These are phyloP conservation scores for Aplocera efformata DNA, from an alignment of 2,888 invertebrate species.

Conservation along the genomic window DNA sequence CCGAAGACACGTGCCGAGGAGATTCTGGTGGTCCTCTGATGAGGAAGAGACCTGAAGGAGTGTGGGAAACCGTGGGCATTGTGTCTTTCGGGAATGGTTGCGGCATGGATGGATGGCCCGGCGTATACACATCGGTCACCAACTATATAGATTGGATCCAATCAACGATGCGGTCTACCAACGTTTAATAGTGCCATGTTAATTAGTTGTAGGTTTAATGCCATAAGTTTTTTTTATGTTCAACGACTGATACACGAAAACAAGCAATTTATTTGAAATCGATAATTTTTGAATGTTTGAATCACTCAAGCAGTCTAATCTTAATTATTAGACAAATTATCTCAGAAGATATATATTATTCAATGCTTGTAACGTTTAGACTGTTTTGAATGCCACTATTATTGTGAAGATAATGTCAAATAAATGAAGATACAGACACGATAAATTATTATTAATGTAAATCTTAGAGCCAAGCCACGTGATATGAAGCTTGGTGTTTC, in stretches of 20 bases:
- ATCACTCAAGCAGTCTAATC: too few species aligned
- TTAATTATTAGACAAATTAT: neutral
- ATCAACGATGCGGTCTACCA: constrained; percentile 47
- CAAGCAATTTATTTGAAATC: too few species aligned
- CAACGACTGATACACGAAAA: neutral
- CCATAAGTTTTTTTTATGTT: constrained; percentile 3
- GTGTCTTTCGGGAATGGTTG: constrained; percentile 86
- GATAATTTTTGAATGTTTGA: too few species aligned
- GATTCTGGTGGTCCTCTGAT: constrained; percentile 90
- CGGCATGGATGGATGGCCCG: constrained; percentile 83
- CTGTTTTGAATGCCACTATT: constrained; percentile 2
- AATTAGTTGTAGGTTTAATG: constrained; percentile 1
- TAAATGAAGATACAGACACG: too few species aligned
- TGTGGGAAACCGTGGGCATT: constrained; percentile 82
- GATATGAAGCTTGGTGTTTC: too few species aligned
- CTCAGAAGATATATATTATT: neutral
- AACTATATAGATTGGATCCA: constrained; percentile 83
- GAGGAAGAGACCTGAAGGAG: constrained; percentile 68
- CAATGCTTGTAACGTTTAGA: constrained; percentile 9
- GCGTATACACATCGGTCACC: constrained; percentile 83
- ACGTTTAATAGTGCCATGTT: constrained; percentile 32
- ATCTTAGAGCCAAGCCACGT: too few species aligned
- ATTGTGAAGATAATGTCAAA: too few species aligned
- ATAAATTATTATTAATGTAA: too few species aligned
- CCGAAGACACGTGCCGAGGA: constrained; percentile 86